Conservation (phyloP, 2,113 vertebrate genomes). For the Gasterosteus nipponicus region DNA sequence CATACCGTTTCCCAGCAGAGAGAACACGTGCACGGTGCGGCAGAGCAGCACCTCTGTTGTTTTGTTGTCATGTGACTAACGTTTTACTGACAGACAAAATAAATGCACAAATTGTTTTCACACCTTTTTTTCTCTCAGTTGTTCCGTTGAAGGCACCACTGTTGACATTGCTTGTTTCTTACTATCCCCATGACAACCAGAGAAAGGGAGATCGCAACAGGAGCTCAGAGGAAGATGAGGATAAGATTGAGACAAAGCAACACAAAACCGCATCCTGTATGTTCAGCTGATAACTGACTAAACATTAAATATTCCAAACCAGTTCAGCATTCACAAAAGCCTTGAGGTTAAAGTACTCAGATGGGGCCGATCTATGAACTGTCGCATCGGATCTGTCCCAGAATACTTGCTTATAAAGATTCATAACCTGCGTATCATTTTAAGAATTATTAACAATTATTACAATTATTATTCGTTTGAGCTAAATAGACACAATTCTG, state of each 20-base stretch:
- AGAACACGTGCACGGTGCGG: not conserved
- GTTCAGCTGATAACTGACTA: constrained; percentile 19
- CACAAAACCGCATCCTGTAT: not conserved
- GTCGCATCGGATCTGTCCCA: too few species aligned
- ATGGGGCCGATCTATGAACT: not conserved
- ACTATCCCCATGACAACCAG: constrained; percentile 68
- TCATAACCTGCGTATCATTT: not conserved
- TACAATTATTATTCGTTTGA: not conserved
- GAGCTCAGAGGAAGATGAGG: constrained; percentile 36
- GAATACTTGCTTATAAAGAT: too few species aligned
- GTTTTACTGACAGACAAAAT: constrained; percentile 1
- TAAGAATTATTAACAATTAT: too few species aligned
- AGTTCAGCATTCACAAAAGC: not conserved
- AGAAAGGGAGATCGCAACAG: constrained; percentile 32
- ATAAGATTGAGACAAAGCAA: constrained; percentile 70
- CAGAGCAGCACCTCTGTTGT: not conserved
- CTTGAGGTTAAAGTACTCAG: not conserved
- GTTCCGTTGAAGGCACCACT: constrained; percentile 9
- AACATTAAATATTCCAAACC: not conserved
- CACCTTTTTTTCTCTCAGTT: not conserved
- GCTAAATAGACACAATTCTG: not conserved
- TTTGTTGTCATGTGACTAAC: not conserved
- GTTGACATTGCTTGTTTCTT: constrained; percentile 24
- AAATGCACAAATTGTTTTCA: constrained; percentile 4
- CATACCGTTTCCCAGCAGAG: not conserved